Base-by-base conservation (phyloP, 2,797 vertebrate species). In the Gastrophryne carolinensis region DNA sequence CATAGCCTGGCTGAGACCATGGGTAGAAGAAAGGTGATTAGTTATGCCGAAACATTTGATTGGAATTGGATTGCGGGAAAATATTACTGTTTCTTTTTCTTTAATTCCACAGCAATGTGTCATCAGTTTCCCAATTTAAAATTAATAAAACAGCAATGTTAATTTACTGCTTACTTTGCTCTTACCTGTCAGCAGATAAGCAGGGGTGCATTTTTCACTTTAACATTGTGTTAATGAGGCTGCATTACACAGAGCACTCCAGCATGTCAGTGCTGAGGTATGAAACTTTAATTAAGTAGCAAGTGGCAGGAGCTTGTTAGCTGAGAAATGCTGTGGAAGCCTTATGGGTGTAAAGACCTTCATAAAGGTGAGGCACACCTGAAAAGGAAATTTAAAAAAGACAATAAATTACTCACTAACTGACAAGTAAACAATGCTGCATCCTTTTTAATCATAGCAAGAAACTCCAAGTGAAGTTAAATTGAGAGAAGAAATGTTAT, bases 201-300 rank as follows among this genome's bases (percentile, higher is more conserved):
- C 41, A 23, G 35, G 27, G 17, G 26, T 21, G 32, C 44, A 13
- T 5, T 13, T 30, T 30, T 49, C 17, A 19, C 19, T 26, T 44
- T 37, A 67, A 50, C 47, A 67, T 35, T 34, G 64, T 34, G 64
- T 35, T 67, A 67, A 50, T 67, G 30, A 67, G 44, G 23, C 19
- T 10, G 47, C 41, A 32, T 50, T 23, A 67, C 29, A 67, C 64
- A 32, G 23, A 67, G 5, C 64, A n/a, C 64, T 49, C 62, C 11
- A 11, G 21, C 39, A 23, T 64, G 41, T 64, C 62, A 64, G 12
- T 2, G n/a, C 29, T 30, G 41, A 49, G 29, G 41, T 49, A 21
- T 49, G 62, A 64, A 64, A 49, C 62, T 64, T 49, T 64, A 68
- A 68, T 53, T 56, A 53, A 7, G 65, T 44, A 23, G 15, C 15